phyloP scores from a whole-genome alignment of 1,140 invertebrate species.

The Muscidifurax raptorellus region DNA sequence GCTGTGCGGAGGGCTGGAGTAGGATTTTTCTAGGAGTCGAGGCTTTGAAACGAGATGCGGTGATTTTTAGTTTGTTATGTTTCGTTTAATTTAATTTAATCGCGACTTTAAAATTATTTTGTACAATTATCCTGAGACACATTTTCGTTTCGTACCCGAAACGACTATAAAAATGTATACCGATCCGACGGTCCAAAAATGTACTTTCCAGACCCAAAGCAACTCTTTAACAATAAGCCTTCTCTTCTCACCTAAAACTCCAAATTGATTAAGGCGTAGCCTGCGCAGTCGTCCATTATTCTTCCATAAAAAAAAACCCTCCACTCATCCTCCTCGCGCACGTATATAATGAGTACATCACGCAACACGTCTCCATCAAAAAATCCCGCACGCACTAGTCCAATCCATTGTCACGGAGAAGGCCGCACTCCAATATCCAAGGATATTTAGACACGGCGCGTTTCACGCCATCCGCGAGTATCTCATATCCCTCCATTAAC shows the following conservation, averaged over 20 bases:
- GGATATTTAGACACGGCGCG: slow-evolving; percentile 59
- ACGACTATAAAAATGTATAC: too few relatives aligned
- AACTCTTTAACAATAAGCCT: slow-evolving; percentile 19
- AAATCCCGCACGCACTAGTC: slow-evolving; percentile 35
- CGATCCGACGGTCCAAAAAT: not conserved
- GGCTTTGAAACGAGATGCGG: not conserved
- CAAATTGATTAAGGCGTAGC: slow-evolving; percentile 37
- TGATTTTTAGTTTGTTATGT: not conserved
- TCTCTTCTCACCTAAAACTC: not conserved
- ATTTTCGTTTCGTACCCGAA: too few relatives aligned
- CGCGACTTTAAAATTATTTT: too few relatives aligned
- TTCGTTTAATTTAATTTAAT: too few relatives aligned
- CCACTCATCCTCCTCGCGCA: not conserved
- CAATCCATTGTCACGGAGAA: slow-evolving; percentile 51
- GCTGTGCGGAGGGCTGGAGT: not conserved
- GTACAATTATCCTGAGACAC: too few relatives aligned
- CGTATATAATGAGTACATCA: not conserved
- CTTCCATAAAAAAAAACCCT: not conserved
- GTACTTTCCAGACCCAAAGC: not conserved
- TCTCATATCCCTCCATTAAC: slow-evolving; percentile 55
- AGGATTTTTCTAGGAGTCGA: not conserved
- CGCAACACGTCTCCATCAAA: not conserved
- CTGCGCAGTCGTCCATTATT: not conserved
- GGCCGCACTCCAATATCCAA: slow-evolving; percentile 35
- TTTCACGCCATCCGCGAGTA: slow-evolving; percentile 47